These are phyloP conservation scores for Sturnus vulgaris DNA, from an alignment of 2,113 vertebrate genomes.

Conservation along the genomic window DNA sequence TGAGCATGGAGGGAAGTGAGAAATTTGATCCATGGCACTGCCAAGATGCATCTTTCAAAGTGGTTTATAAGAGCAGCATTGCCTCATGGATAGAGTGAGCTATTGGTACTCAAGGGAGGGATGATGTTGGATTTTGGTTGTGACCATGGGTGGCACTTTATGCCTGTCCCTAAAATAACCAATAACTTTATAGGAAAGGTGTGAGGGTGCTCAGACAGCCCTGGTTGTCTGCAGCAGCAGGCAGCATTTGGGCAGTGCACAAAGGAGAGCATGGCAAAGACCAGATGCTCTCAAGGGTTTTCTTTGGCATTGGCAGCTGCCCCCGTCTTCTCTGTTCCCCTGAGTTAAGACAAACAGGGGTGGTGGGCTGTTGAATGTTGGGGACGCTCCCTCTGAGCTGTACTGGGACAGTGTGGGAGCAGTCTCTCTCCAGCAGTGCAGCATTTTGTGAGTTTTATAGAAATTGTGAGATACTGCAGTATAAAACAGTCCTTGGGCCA, in stretches of 20 bases:
- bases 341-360: not conserved
- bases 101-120: not conserved
- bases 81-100: fast-evolving
- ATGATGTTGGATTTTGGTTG: not conserved
- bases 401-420: not conserved
- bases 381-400: fast-evolving
- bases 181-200: not conserved
- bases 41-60: not conserved
- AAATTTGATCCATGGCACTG: not conserved
- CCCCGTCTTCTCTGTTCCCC: not conserved
- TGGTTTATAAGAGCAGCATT: not conserved
- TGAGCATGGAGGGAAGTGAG: not conserved
- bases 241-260: not conserved
- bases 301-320: not conserved
- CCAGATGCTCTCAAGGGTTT: not conserved
- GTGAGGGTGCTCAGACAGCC: not conserved
- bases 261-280: fast-evolving
- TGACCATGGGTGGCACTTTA: not conserved
- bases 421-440: not conserved
- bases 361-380: not conserved
- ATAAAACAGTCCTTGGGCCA: not conserved
- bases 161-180: not conserved
- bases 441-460: not conserved
- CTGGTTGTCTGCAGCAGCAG: not conserved
- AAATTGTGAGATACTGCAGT: not conserved